Evolutionary conservation across 2,797 vertebrate species (phyloP).

Genomic region (Enteromius trimaculatus): DNA sequence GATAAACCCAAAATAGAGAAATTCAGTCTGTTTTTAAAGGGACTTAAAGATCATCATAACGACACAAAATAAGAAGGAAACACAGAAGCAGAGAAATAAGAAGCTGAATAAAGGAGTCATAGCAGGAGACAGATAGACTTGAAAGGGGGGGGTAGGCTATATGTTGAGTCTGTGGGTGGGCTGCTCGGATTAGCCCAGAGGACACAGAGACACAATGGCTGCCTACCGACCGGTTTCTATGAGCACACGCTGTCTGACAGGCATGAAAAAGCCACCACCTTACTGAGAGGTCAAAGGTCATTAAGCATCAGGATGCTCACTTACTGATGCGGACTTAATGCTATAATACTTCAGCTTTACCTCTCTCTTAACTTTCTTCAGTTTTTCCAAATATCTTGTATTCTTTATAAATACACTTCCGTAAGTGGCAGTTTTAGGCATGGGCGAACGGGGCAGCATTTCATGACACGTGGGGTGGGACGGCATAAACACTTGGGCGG

Average conservation of each 20-base stretch:
- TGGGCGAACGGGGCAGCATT: too few relatives aligned
- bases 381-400: not conserved
- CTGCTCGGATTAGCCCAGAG: constrained; percentile 46
- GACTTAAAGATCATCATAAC: not conserved
- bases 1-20: not conserved
- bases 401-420: not conserved
- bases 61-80: not conserved
- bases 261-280: constrained; percentile 61
- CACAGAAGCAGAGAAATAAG: not conserved
- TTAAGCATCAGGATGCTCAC: constrained; percentile 55
- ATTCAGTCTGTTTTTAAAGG: not conserved
- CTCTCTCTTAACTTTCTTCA: not conserved
- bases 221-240: constrained; percentile 48
- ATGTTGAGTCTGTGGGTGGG: constrained; percentile 37
- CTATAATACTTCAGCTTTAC: not conserved
- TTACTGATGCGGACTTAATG: constrained; percentile 41
- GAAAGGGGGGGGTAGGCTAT: not conserved
- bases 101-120: constrained; percentile 6
- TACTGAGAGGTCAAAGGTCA: constrained; percentile 63
- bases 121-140: not conserved
- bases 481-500: too few relatives aligned
- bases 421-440: not conserved
- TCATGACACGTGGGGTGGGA: too few relatives aligned
- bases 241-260: constrained; percentile 59
- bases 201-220: constrained; percentile 48